Percentiles rank a stretch among this genome's conserved stretches.
Conservation (phyloP, 2,888 invertebrate genomes). For the Acrobasis suavella region DNA sequence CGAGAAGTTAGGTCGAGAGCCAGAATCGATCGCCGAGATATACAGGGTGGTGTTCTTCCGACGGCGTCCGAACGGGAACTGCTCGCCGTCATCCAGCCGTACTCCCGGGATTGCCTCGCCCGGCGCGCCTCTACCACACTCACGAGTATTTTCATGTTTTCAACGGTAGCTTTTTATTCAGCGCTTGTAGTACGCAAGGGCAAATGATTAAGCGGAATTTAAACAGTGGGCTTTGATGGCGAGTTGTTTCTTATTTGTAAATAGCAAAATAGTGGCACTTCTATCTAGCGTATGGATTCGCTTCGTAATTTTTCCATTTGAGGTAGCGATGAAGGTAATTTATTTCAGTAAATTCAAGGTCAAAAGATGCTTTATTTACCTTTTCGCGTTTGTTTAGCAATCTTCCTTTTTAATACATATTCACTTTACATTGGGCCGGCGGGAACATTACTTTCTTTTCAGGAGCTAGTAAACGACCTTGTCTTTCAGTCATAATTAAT, state of each 20-base stretch:
- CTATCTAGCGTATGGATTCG: not conserved
- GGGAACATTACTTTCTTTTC: too few species aligned
- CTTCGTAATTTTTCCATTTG: constrained; percentile 5
- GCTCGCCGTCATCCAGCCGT: constrained; percentile 24
- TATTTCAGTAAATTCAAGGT: constrained; percentile 1
- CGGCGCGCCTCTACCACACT: constrained; percentile 25
- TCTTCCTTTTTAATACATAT: not conserved
- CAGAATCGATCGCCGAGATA: not conserved
- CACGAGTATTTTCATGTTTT: constrained; percentile 31
- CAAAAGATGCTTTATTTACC: not conserved
- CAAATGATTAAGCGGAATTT: constrained; percentile 35
- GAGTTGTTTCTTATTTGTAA: not conserved
- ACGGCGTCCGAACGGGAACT: constrained; percentile 35
- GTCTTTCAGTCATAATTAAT: too few species aligned
- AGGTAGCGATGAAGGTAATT: not conserved
- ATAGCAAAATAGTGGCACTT: not conserved
- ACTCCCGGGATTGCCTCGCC: constrained; percentile 31
- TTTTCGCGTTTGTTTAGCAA: not conserved
- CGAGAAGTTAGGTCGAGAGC: constrained; percentile 39
- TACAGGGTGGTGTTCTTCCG: constrained; percentile 23
- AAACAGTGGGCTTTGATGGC: constrained; percentile 25
- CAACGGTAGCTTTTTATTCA: constrained; percentile 29
- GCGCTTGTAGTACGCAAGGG: constrained; percentile 25
- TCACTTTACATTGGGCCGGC: too few species aligned
- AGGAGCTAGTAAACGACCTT: too few species aligned